Percentiles rank a stretch among this genome's conserved stretches.
Conservation (phyloP, 2,888 invertebrate species). For the Enchytraeus crypticus region DNA sequence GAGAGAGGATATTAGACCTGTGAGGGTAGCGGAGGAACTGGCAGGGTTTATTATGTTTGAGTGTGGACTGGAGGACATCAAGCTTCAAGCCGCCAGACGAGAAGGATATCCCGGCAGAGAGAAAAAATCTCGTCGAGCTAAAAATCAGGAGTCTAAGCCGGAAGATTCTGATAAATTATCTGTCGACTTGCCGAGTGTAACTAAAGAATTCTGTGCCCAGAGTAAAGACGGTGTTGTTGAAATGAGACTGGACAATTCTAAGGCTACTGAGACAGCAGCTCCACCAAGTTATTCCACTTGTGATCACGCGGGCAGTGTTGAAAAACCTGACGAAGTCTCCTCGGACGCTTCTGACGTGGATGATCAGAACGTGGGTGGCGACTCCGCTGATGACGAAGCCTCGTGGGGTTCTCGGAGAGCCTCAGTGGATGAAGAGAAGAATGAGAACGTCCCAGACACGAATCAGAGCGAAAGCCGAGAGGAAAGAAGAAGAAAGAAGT, state of each 20-base stretch:
- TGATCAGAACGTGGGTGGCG: constrained; percentile 3
- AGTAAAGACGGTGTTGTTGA: background rate
- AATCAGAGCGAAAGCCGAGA: background rate
- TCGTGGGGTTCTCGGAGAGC: constrained; percentile 1
- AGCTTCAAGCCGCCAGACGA: constrained; percentile 58
- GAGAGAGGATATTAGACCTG: background rate
- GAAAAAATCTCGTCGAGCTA: too few relatives aligned
- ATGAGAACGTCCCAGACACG: too few relatives aligned
- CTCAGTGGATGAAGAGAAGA: background rate
- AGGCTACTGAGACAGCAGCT: background rate
- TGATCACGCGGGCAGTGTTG: background rate
- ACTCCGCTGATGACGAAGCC: constrained; percentile 22
- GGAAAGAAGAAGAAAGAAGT: background rate
- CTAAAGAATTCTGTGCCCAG: background rate
- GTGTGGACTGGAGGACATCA: constrained; percentile 82
- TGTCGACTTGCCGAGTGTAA: too few relatives aligned
- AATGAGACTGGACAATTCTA: background rate
- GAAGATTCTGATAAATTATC: background rate
- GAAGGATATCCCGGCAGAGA: constrained; percentile 19
- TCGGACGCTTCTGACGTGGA: background rate
- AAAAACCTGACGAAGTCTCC: background rate
- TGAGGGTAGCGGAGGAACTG: constrained; percentile 15
- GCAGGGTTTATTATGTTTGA: constrained; percentile 83
- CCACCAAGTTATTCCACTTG: background rate
- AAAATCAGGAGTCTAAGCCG: constrained; percentile 2